Percentiles rank a stretch among this genome's conserved stretches.
phyloP scores from a whole-genome alignment of 1,140 invertebrate genomes.

The Penaeus japonicus region DNA sequence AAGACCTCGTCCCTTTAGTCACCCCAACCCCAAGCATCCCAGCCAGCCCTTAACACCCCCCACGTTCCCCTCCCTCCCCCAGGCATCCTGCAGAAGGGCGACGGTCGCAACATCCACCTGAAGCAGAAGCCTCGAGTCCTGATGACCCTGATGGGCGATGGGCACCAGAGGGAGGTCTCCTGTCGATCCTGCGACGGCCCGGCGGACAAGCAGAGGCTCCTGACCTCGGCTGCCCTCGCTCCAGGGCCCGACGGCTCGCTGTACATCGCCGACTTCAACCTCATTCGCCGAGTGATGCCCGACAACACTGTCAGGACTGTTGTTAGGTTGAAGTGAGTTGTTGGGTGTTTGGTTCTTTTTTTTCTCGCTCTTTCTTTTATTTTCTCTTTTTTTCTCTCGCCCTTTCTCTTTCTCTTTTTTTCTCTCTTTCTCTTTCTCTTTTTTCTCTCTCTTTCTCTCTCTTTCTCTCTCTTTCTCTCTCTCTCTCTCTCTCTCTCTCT shows the following conservation, averaged over 20 bases:
- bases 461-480: too few relatives aligned
- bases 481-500: too few relatives aligned
- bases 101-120: slow-evolving; percentile 94
- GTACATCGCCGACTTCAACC: slow-evolving; percentile 95
- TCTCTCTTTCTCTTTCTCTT: too few relatives aligned
- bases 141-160: slow-evolving; percentile 91
- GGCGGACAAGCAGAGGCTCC: slow-evolving; percentile 80
- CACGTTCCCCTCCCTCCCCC: slow-evolving; percentile 59
- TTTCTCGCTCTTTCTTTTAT: too few relatives aligned
- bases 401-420: too few relatives aligned
- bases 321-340: slow-evolving; percentile 81
- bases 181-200: slow-evolving; percentile 84
- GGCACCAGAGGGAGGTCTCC: slow-evolving; percentile 83
- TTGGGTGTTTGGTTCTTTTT: background rate
- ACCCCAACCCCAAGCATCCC: too few relatives aligned
- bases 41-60: background rate
- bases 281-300: slow-evolving; percentile 87
- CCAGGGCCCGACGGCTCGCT: slow-evolving; percentile 91
- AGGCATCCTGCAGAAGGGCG: slow-evolving; percentile 96
- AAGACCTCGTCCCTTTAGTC: too few relatives aligned
- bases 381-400: too few relatives aligned
- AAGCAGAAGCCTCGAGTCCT: slow-evolving; percentile 92
- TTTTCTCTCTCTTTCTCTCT: too few relatives aligned
- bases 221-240: slow-evolving; percentile 90
- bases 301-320: slow-evolving; percentile 88